phyloP scores from a whole-genome alignment of 2,888 invertebrate genomes.

The Heliconius aoede region DNA sequence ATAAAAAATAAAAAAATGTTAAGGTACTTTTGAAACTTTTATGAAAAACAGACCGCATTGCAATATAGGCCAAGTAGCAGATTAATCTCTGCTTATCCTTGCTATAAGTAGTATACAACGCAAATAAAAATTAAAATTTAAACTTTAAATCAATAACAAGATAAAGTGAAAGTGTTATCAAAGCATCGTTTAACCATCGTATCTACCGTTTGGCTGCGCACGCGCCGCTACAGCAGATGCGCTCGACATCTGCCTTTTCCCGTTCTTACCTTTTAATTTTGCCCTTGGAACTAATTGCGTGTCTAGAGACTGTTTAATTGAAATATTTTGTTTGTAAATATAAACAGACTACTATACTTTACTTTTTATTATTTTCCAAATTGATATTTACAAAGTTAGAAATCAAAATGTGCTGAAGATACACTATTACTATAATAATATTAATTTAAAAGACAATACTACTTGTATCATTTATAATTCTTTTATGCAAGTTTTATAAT shows the following conservation, averaged over 20 bases:
- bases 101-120: background rate
- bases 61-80: background rate
- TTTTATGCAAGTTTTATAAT: no score
- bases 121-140: background rate
- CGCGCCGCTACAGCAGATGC: constrained; percentile 60
- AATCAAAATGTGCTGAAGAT: background rate
- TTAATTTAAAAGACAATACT: no score
- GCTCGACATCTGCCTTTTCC: constrained; percentile 57
- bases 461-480: no score
- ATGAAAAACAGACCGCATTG: background rate
- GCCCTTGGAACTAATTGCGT: constrained; percentile 48
- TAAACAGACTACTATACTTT: background rate
- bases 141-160: constrained; percentile 13
- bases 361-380: background rate
- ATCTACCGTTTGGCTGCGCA: constrained; percentile 37
- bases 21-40: background rate
- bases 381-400: background rate
- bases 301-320: constrained; percentile 25
- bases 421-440: background rate
- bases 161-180: constrained; percentile 22
- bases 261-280: constrained; percentile 48
- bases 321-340: constrained; percentile 19
- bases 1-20: background rate
- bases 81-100: background rate
- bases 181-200: constrained; percentile 27